Evolutionary conservation across 1,140 invertebrate species (phyloP), one percentile per base, ranked within the genome.

Genomic region (Leptinotarsa undecemlineata): DNA sequence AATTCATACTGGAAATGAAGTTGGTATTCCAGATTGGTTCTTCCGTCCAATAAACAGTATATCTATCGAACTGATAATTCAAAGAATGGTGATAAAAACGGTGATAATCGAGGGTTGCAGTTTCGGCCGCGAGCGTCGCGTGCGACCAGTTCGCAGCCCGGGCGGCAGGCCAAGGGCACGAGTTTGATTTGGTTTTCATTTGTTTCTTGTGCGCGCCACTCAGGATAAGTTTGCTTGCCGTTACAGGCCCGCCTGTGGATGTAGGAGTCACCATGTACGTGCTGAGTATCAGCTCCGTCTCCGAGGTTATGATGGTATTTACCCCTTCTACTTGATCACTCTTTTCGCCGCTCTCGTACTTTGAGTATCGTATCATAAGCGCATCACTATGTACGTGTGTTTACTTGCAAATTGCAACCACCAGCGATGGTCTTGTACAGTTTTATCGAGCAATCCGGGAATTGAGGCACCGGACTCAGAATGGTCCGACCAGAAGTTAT

Each of bases 241-340:
- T 95, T 95, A 81, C 93, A 96, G 95, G 95, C 93, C 92, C 93
- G 86, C 95, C 96, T 84, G 95, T 97, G 88, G 94, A 96, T 88
- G 95, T 98, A 85, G 95, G 95, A 86, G 95, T 98, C 89, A 98
- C 96, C 88, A 97, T 97, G 94, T 96, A 96, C 90, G 95, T 98
- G 88, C 94, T 97, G 88, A 96, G 95, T 91, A 98, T 98, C 90
- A 96, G 95, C 91, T 97, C 96, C 87, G 94, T 98, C 87, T 98
- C 96, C 87, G 96, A 98, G 93, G 96, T 98, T 86, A 91, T 96
- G 89, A 98, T 98, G 96, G 96, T 97, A 94, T 72, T 72, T 72
- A 72, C 71, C n/a, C 61, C 69, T 71, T 71, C 71, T 23, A 66
- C 51, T 57, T 57, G 51, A 57, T 19, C 51, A 57, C 51, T 57